These are phyloP conservation scores for Creontiades dilutus DNA, from an alignment of 2,888 invertebrate genomes.

Conservation along the genomic window DNA sequence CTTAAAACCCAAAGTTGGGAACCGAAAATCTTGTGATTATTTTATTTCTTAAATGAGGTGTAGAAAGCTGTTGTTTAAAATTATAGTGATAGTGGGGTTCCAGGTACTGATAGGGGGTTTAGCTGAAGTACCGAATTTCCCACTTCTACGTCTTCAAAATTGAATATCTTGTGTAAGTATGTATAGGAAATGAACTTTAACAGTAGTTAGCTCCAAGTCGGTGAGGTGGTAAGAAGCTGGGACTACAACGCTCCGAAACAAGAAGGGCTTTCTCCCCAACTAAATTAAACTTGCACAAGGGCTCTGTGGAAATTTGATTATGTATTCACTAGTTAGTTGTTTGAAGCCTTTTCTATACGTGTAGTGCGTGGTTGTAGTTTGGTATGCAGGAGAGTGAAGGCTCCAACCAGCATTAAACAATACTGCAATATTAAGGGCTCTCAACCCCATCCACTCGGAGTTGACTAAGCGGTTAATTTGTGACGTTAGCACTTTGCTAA, in stretches of 20 bases:
- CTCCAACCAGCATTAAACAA: constrained; percentile 65
- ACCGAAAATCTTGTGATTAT: no score
- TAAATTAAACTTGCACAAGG: constrained; percentile 14
- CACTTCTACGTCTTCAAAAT: no score
- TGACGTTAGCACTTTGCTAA: constrained; percentile 73
- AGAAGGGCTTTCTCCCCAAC: neutral
- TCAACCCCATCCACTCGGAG: constrained; percentile 41
- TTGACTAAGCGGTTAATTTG: constrained; percentile 73
- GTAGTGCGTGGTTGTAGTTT: constrained; percentile 44
- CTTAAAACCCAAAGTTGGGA: no score
- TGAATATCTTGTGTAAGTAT: neutral
- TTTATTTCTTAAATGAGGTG: no score
- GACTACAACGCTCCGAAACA: neutral
- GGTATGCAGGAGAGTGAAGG: constrained; percentile 50
- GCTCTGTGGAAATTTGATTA: neutral
- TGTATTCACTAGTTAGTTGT: constrained; percentile 46
- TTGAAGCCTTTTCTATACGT: constrained; percentile 42
- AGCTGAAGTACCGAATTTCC: no score
- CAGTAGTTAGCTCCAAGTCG: neutral
- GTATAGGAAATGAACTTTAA: neutral
- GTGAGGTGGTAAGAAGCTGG: constrained; percentile 16
- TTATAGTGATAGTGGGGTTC: no score
- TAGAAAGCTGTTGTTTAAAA: no score
- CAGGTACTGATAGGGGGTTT: no score
- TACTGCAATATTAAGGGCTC: constrained; percentile 69